Conservation (phyloP, 2,113 vertebrate species). For the Herpetotheres cachinnans region DNA sequence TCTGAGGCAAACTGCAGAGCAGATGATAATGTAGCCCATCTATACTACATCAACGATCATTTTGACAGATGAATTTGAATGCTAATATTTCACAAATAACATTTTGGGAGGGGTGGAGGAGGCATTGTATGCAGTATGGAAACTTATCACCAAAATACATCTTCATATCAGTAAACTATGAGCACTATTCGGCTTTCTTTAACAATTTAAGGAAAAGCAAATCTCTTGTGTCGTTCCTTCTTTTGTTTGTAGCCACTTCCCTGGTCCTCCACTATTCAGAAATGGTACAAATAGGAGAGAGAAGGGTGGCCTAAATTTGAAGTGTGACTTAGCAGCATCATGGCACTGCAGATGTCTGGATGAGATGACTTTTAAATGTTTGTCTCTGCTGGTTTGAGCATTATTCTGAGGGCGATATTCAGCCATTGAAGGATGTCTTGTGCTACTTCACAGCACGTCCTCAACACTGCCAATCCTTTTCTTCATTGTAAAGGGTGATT, state of each 20-base stretch:
- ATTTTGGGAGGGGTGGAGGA: not conserved
- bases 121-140: not conserved
- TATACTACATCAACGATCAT: conserved; percentile 38
- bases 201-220: not conserved
- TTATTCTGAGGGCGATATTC: not conserved
- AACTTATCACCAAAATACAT: not conserved
- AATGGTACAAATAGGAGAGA: not conserved
- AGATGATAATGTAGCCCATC: conserved; percentile 53
- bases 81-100: conserved; percentile 46
- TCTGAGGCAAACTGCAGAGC: conserved; percentile 56
- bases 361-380: not conserved
- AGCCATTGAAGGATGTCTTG: not conserved
- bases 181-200: not conserved
- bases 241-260: not conserved
- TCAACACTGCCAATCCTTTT: not conserved
- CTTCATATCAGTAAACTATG: not conserved
- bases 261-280: not conserved
- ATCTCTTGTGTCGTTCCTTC: not conserved
- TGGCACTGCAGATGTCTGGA: not conserved
- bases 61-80: conserved; percentile 66
- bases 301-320: not conserved
- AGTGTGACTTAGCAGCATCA: not conserved
- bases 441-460: not conserved
- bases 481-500: not conserved
- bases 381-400: not conserved